These are phyloP conservation scores for Brachionichthys hirsutus DNA, from an alignment of 2,113 vertebrate species.

Conservation along the genomic window DNA sequence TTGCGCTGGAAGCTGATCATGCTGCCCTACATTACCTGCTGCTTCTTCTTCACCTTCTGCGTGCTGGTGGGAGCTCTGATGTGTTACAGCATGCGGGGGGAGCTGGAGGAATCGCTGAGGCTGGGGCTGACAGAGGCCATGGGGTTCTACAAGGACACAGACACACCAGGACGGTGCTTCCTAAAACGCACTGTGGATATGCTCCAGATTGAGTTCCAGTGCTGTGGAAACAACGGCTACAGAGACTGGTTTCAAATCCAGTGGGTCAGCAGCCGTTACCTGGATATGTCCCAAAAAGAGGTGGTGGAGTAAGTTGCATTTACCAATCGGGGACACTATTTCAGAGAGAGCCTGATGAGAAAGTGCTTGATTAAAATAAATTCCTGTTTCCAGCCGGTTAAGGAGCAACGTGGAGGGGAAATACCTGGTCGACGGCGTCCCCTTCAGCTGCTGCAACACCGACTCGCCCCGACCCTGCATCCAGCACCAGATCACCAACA, in stretches of 20 bases:
- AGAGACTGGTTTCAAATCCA: constrained; percentile 90
- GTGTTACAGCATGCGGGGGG: constrained; percentile 84
- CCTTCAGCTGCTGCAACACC: constrained; percentile 88
- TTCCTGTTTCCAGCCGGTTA: constrained; percentile 73
- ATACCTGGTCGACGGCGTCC: constrained; percentile 83
- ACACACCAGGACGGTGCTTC: constrained; percentile 87
- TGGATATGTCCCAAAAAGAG: constrained; percentile 85
- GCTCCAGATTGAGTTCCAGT: constrained; percentile 85
- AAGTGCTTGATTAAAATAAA: too few species aligned
- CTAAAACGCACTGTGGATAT: constrained; percentile 84
- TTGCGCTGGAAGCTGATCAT: constrained; percentile 86
- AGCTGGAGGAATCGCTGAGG: constrained; percentile 83
- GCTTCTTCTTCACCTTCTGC: constrained; percentile 87
- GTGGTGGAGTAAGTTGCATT: constrained; percentile 82
- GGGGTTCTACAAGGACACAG: constrained; percentile 86
- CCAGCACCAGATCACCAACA: constrained; percentile 85
- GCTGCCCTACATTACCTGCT: constrained; percentile 86
- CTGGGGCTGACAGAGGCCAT: constrained; percentile 82
- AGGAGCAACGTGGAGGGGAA: constrained; percentile 85
- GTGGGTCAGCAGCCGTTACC: constrained; percentile 86
- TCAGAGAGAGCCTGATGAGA: too few species aligned
- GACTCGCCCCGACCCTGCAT: constrained; percentile 86
- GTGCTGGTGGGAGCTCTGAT: constrained; percentile 84
- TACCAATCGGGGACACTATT: neutral
- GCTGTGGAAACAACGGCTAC: constrained; percentile 86